Evolutionary conservation across 2,113 vertebrate species (phyloP).

Genomic region (Megaceryle torquata): DNA sequence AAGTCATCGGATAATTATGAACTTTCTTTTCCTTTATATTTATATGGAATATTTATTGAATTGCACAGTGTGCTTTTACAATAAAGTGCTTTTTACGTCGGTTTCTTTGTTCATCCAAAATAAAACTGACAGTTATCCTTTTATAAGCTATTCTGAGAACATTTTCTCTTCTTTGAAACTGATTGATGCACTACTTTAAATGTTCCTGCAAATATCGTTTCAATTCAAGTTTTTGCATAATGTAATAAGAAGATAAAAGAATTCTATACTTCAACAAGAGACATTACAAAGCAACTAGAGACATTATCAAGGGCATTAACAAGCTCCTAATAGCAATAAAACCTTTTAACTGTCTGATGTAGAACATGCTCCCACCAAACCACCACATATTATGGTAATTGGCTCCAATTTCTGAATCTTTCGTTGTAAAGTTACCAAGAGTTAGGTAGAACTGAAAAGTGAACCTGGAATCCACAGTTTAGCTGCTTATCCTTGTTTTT

Average conservation of each 20-base stretch:
- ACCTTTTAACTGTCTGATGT: constrained; percentile 85
- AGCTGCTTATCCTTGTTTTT: background rate
- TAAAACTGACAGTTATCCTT: constrained; percentile 86
- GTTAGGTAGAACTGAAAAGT: constrained; percentile 67
- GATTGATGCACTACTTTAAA: constrained; percentile 86
- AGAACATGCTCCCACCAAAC: constrained; percentile 80
- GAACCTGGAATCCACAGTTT: constrained; percentile 57
- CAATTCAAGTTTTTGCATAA: constrained; percentile 86
- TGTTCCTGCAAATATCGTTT: constrained; percentile 85
- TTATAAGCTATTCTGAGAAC: constrained; percentile 83
- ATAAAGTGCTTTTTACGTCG: constrained; percentile 79
- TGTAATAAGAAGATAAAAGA: constrained; percentile 89
- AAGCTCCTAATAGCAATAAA: constrained; percentile 85
- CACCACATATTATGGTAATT: constrained; percentile 83
- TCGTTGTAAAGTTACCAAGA: constrained; percentile 74
- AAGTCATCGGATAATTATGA: constrained; percentile 79
- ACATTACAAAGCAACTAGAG: constrained; percentile 85
- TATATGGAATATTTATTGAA: constrained; percentile 83
- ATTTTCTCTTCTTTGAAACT: constrained; percentile 83
- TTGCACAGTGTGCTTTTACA: constrained; percentile 79
- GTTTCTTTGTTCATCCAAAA: constrained; percentile 83
- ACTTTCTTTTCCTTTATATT: constrained; percentile 81
- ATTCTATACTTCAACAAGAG: constrained; percentile 85
- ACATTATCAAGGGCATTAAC: constrained; percentile 85
- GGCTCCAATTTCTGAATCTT: constrained; percentile 78